A percentile compares a stretch with the other conserved stretches of the same genome.
These are phyloP conservation scores for Hormiphora californensis DNA, from an alignment of 37 sponge, comb jelly and placozoan species.

Conservation along the genomic window DNA sequence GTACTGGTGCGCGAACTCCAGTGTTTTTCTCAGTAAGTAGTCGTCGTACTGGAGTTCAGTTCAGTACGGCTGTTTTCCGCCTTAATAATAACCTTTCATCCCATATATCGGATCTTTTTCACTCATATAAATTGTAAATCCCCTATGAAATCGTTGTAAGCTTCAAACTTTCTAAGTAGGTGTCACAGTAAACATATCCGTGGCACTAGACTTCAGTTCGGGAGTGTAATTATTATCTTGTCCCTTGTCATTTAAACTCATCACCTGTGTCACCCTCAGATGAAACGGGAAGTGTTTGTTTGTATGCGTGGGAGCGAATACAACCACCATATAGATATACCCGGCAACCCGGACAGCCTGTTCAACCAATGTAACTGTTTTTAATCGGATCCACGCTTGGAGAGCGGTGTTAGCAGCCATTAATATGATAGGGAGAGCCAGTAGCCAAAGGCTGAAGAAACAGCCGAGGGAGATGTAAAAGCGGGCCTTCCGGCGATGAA, in stretches of 20 bases:
- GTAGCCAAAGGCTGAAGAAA: slow-evolving; percentile 15
- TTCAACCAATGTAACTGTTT: background rate
- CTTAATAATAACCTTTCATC: no score
- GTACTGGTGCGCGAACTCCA: no score
- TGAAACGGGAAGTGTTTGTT: slow-evolving; percentile 49
- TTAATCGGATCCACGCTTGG: background rate
- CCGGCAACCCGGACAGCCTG: background rate
- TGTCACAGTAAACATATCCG: no score
- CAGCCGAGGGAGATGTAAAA: background rate
- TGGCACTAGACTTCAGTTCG: background rate
- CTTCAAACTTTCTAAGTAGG: no score
- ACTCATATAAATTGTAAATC: no score
- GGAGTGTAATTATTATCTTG: background rate
- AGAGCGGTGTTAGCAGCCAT: background rate
- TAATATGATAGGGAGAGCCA: background rate
- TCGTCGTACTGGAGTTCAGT: no score
- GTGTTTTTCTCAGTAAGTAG: no score
- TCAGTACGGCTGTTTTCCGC: no score
- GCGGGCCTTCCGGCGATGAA: background rate
- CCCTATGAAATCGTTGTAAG: no score
- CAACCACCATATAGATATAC: background rate
- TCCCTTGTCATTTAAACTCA: background rate
- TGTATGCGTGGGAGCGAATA: background rate
- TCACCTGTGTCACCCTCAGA: background rate
- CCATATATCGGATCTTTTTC: no score